These are phyloP conservation scores for sheep (Ovis aries) DNA, from an alignment of 2,113 vertebrate genomes.

Conservation along the genomic window DNA sequence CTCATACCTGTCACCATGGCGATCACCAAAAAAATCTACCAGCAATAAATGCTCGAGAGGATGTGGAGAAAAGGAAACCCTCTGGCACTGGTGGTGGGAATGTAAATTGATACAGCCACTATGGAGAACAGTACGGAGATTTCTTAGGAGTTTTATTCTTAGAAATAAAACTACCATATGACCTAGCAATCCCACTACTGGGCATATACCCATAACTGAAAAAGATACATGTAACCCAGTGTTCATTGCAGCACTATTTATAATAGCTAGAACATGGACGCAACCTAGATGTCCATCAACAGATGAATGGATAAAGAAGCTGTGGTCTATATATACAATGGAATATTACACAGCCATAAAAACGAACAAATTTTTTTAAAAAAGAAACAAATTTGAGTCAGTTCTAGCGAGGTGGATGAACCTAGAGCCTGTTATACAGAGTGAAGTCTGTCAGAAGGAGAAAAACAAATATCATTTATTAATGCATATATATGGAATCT, in stretches of 20 bases:
- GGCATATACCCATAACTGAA: not conserved
- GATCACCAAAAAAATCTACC: not conserved
- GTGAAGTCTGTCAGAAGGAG: not conserved
- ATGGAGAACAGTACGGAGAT: not conserved
- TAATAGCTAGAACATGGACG: not conserved
- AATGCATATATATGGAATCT: not conserved
- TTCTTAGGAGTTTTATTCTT: not conserved
- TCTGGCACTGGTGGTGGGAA: not conserved
- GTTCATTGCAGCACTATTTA: not conserved
- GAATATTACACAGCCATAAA: not conserved
- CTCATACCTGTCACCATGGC: not conserved
- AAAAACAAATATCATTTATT: not conserved
- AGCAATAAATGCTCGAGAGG: not conserved
- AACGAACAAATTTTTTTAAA: not conserved
- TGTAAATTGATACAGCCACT: not conserved
- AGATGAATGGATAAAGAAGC: not conserved
- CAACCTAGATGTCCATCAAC: not conserved
- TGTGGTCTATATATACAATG: not conserved
- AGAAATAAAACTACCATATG: not conserved
- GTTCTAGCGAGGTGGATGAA: not conserved
- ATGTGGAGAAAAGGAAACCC: not conserved
- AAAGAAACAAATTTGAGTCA: not conserved
- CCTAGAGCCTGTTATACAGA: not conserved
- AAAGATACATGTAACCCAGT: not conserved
- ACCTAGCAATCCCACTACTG: not conserved